Evolutionary conservation across 37 sponge, comb jelly and placozoan genomes (phyloP).

Genomic region (Petrosia ficiformis): DNA sequence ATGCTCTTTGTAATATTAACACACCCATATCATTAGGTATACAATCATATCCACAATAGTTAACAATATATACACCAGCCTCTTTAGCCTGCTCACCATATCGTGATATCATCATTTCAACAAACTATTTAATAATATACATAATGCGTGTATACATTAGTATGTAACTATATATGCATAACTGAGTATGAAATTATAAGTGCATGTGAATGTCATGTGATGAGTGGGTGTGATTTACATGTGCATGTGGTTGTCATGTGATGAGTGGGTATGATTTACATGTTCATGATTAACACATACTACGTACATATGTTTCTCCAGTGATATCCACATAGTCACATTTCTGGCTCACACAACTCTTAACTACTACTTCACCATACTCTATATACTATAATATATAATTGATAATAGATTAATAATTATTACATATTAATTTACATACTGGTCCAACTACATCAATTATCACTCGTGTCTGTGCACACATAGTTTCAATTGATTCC

Average conservation of each 20-base stretch:
- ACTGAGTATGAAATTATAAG: no score
- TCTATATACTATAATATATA: slow-evolving; percentile 51
- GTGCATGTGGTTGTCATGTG: no score
- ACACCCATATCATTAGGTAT: slow-evolving; percentile 92
- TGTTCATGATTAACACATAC: no score
- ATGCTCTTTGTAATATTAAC: slow-evolving; percentile 42
- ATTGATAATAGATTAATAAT: neutral
- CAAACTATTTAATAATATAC: no score
- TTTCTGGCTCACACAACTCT: slow-evolving; percentile 67
- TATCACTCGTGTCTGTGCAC: slow-evolving; percentile 59
- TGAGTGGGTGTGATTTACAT: no score
- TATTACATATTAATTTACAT: neutral
- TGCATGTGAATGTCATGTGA: no score
- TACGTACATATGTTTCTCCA: slow-evolving; percentile 86
- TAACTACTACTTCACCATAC: slow-evolving; percentile 85
- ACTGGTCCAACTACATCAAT: slow-evolving; percentile 94
- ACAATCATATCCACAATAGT: slow-evolving; percentile 87
- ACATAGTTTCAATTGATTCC: slow-evolving; percentile 77
- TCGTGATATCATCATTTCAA: slow-evolving; percentile 41
- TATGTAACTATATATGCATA: no score
- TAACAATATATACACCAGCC: slow-evolving; percentile 77
- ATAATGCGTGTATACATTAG: no score
- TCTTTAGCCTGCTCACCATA: slow-evolving; percentile 78
- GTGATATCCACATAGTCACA: slow-evolving; percentile 90
- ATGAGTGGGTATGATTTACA: no score